These are phyloP conservation scores for Pristionchus maxplancki DNA, from an alignment of 2,888 invertebrate species.

Conservation along the genomic window DNA sequence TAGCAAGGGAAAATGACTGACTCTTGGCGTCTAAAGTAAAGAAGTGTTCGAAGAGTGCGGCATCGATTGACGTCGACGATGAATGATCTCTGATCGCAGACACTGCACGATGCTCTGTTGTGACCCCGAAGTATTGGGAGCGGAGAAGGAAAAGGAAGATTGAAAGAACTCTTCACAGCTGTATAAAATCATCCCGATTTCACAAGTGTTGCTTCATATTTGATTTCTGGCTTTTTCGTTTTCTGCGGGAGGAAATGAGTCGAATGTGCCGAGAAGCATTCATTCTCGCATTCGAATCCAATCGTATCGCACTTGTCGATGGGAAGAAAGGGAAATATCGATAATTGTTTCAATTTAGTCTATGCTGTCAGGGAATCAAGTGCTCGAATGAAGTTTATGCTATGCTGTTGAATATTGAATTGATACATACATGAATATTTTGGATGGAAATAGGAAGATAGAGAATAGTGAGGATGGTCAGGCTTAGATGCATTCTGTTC, in stretches of 20 bases:
- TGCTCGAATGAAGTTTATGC: background rate
- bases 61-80: too few species aligned
- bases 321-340: background rate
- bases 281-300: too few species aligned
- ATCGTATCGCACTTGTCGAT: too few species aligned
- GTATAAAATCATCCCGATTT: background rate
- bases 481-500: constrained; percentile 48
- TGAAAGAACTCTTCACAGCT: background rate
- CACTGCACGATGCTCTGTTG: background rate
- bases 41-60: too few species aligned
- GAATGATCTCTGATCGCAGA: background rate
- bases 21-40: too few species aligned
- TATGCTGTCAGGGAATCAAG: background rate
- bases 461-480: background rate
- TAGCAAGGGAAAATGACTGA: too few species aligned
- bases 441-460: background rate
- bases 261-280: too few species aligned
- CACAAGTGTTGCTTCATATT: too few species aligned
- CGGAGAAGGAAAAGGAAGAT: background rate
- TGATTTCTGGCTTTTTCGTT: too few species aligned
- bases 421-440: background rate
- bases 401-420: background rate
- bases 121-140: background rate
- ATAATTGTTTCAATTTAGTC: background rate
- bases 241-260: too few species aligned